Base-by-base conservation (phyloP, 2,797 vertebrate species). In the Rhinogobio ventralis region DNA sequence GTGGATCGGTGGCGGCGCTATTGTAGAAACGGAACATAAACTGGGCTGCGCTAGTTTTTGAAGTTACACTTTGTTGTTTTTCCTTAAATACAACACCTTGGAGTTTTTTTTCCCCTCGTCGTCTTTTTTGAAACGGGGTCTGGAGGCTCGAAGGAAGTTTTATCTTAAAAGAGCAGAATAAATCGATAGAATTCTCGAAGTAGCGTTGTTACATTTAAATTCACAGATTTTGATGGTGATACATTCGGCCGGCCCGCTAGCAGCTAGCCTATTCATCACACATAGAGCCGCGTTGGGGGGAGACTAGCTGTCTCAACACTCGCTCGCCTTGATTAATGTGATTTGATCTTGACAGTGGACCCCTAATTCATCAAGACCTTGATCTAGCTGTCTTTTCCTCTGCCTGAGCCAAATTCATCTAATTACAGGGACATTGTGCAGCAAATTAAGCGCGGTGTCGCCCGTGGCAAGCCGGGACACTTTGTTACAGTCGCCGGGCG, bases 251-350 rank as follows among this genome's bases (percentile, higher is more conserved):
- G 89, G 94, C 92, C 91, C 86, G 87, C 92, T 82, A 81, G 90
- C 76, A 91, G 91, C 93, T 88, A 91, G 90, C 93, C 93, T 90
- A 95, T 95, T 95, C 92, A 95, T 95, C 95, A 95, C 92, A 7
- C 69, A 62, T 91, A 79, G 83, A 78, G 74, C 36, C 19, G 74
- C 39, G 76, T 82, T 17, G 71, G 81, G 77, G 76, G 86, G 67
- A 92, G 93, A 92, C 93, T 92, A 72, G 72, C 91, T 90, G 92
- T 96, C 93, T 67, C 69, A 87, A 91, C 90, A 88, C 94, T 95
- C 93, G 92, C 93, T 94, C 91, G 94, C 93, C 87, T 91, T 97
- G 96, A 97, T 97, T 96, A 96, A 96, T 97, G 95, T 95, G 94
- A 95, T 95, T 81, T 10, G 94, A 96, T 95, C 93, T 93, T 95